Evolutionary conservation across 2,888 invertebrate species (phyloP).

Genomic region (Ophioninae sp.): DNA sequence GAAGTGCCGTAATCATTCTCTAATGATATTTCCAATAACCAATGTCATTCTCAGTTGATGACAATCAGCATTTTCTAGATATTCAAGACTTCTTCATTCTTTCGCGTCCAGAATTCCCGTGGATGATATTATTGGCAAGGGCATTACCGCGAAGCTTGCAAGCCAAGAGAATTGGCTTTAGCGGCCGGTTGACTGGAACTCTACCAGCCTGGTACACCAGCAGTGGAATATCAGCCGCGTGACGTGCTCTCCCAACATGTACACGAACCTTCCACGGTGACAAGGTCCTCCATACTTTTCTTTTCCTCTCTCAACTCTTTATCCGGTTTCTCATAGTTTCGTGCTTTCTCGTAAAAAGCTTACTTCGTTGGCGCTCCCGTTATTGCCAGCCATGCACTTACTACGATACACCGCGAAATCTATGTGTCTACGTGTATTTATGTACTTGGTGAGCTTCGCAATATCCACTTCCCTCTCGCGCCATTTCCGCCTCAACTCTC

Average conservation of each 20-base stretch:
- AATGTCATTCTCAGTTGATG: too few species aligned
- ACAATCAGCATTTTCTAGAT: too few species aligned
- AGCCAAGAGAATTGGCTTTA: conserved; percentile 12
- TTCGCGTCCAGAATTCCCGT: too few species aligned
- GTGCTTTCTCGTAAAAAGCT: conserved; percentile 59
- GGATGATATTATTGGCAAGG: too few species aligned
- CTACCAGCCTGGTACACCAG: not conserved
- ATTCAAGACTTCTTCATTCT: too few species aligned
- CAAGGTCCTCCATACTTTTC: not conserved
- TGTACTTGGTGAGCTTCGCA: conserved; percentile 51
- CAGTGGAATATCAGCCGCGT: not conserved
- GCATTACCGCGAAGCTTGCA: too few species aligned
- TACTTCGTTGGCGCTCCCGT: conserved; percentile 58
- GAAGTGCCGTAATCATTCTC: too few species aligned
- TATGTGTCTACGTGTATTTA: conserved; percentile 50
- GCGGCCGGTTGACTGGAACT: conserved; percentile 9
- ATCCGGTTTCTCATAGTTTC: conserved; percentile 12
- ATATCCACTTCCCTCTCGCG: conserved; percentile 52
- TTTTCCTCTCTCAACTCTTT: conserved; percentile 18
- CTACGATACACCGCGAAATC: conserved; percentile 55
- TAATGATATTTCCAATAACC: too few species aligned
- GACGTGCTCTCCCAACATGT: conserved; percentile 17
- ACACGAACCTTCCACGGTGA: conserved; percentile 23
- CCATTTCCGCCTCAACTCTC: conserved; percentile 15
- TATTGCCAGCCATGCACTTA: conserved; percentile 61